Base-by-base conservation (phyloP, 2,888 invertebrate genomes). In the Lycocerus yunnanus region DNA sequence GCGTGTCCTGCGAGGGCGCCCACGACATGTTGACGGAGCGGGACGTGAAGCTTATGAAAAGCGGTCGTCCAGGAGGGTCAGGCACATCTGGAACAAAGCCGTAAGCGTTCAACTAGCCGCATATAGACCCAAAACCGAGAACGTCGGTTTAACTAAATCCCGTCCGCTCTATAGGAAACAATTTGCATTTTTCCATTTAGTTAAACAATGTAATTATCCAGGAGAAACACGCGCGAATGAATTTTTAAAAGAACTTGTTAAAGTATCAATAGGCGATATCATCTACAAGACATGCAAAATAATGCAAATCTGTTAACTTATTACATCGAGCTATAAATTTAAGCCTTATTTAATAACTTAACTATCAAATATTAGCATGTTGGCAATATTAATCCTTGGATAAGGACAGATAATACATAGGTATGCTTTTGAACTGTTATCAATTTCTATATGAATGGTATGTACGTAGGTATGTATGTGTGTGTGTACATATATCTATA, bases 11-110 rank as follows among this genome's bases (percentile, higher is more conserved):
- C 79, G 93, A 91, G 75, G 92, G 91, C 74, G 93, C 92, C 94
- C 94, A 94, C 71, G 93, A 93, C 82, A 94, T 88, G 87, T 92
- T 92, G 83, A 92, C 93, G 60, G 92, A 91, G 81, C 93, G 90
- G 78, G 93, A 93, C 77, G 93, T 92, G 87, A 93, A 93, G 86
- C 90, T 91, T 87, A 91, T 90, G 85, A 93, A 90, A 84, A 93
- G 88, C 79, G 93, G 93, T 81, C 92, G 89, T 81, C 92, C 92
- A 80, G 93, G 93, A 79, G 93, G 91, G 85, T 92, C 92, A 75
- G 93, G 92, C 83, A 92, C 91, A 89, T 92, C 92, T 92, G 88
- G 77, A 89, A 86, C 20, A 18, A 63, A 63, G 20, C 61, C 18
- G 61, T 59, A 66, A 66, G 71, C 68, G 76, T 69, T 76, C 65